Evolutionary conservation across 2,797 vertebrate genomes (phyloP).

Genomic region (Pseudochirops cupreus): DNA sequence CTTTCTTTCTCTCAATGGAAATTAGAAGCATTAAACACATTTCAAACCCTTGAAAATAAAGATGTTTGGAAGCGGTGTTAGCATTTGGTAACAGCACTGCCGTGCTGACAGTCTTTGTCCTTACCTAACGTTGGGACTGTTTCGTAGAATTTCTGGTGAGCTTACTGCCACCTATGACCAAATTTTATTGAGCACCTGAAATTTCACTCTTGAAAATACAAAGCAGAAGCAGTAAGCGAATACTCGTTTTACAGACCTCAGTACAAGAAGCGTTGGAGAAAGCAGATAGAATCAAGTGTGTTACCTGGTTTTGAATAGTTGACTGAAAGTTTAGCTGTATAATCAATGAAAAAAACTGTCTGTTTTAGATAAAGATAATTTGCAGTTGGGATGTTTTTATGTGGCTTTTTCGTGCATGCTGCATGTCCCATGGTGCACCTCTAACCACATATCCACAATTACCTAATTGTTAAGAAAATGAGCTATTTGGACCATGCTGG

Average conservation of each 20-base stretch:
- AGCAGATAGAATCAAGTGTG: conserved; percentile 15
- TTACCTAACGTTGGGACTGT: conserved; percentile 14
- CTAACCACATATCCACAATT: not conserved
- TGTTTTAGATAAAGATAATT: not conserved
- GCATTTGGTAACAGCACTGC: conserved; percentile 23
- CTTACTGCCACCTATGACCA: conserved; percentile 28
- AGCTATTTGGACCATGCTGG: not conserved
- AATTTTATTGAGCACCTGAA: conserved; percentile 45
- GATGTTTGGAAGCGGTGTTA: conserved; percentile 46
- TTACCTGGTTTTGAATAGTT: conserved; percentile 28
- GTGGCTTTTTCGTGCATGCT: not conserved
- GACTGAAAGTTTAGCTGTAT: not conserved
- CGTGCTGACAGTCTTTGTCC: conserved; percentile 2
- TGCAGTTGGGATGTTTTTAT: not conserved
- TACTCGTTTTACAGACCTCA: conserved; percentile 2
- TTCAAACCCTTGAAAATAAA: conserved; percentile 49
- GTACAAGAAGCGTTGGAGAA: conserved; percentile 4
- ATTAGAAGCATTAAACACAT: conserved; percentile 82
- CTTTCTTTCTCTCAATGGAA: conserved; percentile 81
- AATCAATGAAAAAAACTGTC: not conserved
- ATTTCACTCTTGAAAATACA: conserved; percentile 63
- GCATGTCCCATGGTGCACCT: not conserved
- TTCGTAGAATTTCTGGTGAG: conserved; percentile 15
- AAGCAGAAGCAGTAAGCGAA: conserved; percentile 24
- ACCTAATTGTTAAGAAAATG: not conserved